Conservation (phyloP, 2,113 vertebrate species). For the Oriolus oriolus region DNA sequence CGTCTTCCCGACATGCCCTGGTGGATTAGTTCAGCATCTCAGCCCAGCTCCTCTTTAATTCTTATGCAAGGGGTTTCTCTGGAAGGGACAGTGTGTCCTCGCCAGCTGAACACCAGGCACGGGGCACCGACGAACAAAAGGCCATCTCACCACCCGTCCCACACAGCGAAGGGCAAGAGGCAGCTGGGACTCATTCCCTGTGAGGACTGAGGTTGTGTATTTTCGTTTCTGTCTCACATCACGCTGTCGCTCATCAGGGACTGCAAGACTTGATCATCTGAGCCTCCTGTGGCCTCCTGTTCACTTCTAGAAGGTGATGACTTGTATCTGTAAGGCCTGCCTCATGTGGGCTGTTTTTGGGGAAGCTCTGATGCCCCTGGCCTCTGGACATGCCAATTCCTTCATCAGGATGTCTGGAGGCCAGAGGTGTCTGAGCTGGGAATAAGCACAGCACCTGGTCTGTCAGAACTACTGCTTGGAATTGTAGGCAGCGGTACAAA, state of each 20-base stretch:
- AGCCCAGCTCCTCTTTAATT: constrained; percentile 55
- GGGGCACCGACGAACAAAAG: constrained; percentile 20
- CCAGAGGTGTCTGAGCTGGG: neutral
- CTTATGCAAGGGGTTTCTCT: constrained; percentile 64
- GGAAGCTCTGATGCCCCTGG: no score
- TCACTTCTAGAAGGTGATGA: neutral
- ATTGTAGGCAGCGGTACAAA: neutral
- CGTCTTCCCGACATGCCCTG: constrained; percentile 48
- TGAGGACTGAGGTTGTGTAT: neutral
- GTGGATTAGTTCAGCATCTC: constrained; percentile 62
- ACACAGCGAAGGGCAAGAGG: fast-evolving
- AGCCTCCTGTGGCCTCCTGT: neutral
- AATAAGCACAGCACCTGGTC: neutral
- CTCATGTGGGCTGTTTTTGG: neutral
- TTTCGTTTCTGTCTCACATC: neutral
- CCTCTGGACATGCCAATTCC: neutral
- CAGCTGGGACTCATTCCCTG: neutral
- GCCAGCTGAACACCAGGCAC: neutral
- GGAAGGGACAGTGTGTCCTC: constrained; percentile 50
- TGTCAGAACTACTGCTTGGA: neutral
- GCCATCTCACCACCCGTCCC: constrained; percentile 30
- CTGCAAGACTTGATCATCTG: neutral
- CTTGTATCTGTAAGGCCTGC: neutral
- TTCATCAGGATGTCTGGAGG: neutral
- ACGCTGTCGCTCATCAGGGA: neutral